phyloP scores from a whole-genome alignment of 1,140 invertebrate genomes.

The Brevipalpus yothersi region DNA sequence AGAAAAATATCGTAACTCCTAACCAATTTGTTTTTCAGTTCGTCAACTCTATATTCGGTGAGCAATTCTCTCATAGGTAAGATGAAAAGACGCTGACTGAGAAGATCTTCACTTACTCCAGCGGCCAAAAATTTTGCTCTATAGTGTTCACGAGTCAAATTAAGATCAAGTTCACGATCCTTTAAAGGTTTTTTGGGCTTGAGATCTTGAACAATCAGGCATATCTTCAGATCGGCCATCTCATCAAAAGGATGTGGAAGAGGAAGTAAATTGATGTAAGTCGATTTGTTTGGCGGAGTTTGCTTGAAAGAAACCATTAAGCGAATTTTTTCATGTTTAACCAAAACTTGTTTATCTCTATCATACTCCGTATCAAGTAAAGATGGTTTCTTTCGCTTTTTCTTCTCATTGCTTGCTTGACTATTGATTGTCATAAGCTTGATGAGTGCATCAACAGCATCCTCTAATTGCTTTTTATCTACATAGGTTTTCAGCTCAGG shows the following conservation, averaged over 20 bases:
- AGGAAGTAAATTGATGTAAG: background rate
- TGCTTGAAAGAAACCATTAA: background rate
- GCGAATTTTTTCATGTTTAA: background rate
- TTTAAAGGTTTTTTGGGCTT: background rate
- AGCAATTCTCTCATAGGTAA: constrained; percentile 20
- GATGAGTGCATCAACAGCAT: too few relatives aligned
- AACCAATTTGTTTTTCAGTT: constrained; percentile 18
- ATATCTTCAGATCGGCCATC: background rate
- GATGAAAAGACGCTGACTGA: constrained; percentile 6
- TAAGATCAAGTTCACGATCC: background rate
- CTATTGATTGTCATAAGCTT: too few relatives aligned
- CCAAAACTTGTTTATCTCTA: too few relatives aligned
- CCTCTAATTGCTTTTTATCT: too few relatives aligned
- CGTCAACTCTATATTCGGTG: constrained; percentile 19
- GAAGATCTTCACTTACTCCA: background rate
- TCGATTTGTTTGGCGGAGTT: background rate
- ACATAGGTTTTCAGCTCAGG: too few relatives aligned
- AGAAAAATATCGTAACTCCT: constrained; percentile 20
- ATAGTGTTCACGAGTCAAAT: background rate
- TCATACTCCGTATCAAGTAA: too few relatives aligned
- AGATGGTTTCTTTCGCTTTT: too few relatives aligned
- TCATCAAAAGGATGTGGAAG: background rate
- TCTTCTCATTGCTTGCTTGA: too few relatives aligned
- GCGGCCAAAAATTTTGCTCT: background rate
- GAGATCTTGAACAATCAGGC: background rate